Percentiles rank a stretch among this genome's conserved stretches.
phyloP scores from a whole-genome alignment of 2,797 vertebrate species.

The Sciurus carolinensis region DNA sequence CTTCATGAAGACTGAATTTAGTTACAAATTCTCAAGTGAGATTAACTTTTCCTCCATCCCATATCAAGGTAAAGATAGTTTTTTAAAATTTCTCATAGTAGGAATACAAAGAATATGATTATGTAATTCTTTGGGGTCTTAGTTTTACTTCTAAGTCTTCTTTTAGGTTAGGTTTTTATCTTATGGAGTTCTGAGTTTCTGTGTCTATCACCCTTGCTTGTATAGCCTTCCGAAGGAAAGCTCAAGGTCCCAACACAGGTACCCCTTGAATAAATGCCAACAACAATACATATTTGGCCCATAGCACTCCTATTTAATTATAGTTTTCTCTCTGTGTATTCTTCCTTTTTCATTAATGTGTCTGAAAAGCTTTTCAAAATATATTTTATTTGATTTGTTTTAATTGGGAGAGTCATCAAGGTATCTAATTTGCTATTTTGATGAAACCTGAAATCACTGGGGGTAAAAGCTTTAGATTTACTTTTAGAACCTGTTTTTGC shows the following conservation, averaged over 20 bases:
- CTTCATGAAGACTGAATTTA: neutral
- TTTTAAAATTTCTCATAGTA: neutral
- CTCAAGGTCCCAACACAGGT: neutral
- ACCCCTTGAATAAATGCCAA: neutral
- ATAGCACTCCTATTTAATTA: neutral
- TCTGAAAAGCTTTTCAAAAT: slow-evolving; percentile 32
- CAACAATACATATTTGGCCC: neutral
- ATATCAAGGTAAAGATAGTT: neutral
- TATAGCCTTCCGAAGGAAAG: neutral
- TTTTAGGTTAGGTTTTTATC: neutral
- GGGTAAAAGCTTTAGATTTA: neutral
- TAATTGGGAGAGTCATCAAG: neutral
- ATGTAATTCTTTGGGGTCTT: neutral
- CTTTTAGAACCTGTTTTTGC: neutral
- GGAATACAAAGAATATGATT: neutral
- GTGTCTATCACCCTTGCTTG: neutral
- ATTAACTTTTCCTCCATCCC: neutral
- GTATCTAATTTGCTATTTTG: neutral
- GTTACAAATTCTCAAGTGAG: neutral
- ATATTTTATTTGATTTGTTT: slow-evolving; percentile 50
- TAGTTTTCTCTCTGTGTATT: neutral
- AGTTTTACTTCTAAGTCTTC: neutral
- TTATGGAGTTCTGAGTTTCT: neutral
- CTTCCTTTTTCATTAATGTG: neutral
- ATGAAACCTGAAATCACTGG: slow-evolving; percentile 34